These are phyloP conservation scores for Typhlichthys subterraneus DNA, from an alignment of 2,797 vertebrate genomes.

Conservation along the genomic window DNA sequence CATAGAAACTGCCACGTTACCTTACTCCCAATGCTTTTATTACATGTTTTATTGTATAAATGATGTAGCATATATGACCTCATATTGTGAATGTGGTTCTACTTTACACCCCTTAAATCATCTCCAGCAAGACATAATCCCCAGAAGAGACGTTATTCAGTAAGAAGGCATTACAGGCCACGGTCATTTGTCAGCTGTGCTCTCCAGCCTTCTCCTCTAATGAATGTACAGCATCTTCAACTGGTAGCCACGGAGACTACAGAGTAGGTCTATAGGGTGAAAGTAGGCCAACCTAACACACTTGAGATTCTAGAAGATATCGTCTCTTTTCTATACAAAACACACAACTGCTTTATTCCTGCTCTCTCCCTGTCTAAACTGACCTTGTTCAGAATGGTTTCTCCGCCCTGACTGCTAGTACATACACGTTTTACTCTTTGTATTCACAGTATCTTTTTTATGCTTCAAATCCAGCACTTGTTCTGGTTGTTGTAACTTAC, in stretches of 20 bases:
- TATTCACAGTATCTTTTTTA: conserved; percentile 16
- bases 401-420: conserved; percentile 13
- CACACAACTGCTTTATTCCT: neutral
- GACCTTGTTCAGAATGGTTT: conserved; percentile 15
- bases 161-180: conserved; percentile 2
- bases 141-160: conserved; percentile 12
- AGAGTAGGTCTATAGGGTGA: conserved; percentile 21
- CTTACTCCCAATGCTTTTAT: conserved; percentile 14
- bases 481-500: conserved; percentile 10
- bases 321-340: conserved; percentile 29
- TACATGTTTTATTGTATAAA: conserved; percentile 16
- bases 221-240: conserved; percentile 51
- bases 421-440: conserved; percentile 25
- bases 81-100: conserved; percentile 29
- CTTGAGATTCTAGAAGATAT: conserved; percentile 53
- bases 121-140: conserved; percentile 1
- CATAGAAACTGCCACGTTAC: neutral
- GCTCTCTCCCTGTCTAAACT: conserved; percentile 9
- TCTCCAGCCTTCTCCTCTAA: conserved; percentile 41
- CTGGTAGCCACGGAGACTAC: conserved; percentile 12
- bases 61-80: neutral
- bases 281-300: conserved; percentile 48
- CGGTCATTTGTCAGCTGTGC: conserved; percentile 39
- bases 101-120: conserved; percentile 7
- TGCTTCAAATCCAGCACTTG: conserved; percentile 8